Evolutionary conservation across 2,888 invertebrate species (phyloP), one percentile per base, ranked within the genome.

Genomic region (Drosophila borborema): DNA sequence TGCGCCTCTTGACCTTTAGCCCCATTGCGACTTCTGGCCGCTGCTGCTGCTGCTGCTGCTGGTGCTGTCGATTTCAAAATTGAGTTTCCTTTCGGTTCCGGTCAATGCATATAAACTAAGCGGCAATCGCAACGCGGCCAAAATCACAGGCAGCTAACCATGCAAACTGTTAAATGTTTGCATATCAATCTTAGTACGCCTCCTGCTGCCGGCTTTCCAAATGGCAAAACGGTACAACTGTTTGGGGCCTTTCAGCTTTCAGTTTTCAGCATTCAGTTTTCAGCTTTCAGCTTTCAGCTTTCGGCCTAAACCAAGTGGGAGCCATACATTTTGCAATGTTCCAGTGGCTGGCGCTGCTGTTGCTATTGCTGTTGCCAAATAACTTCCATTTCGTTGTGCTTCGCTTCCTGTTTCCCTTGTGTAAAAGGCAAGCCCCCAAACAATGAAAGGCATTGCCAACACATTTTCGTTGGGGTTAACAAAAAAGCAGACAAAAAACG

Each of bases 121-220:
- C 71, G 71, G 70, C 79, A 66, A 56, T 46, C 49, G 59, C 61
- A 34, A 12, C 66, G 58, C 59, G 69, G 41, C 62, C 61, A 66
- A 72, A 87, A 85, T 87, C 86, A 78, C 62, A 58, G 77, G 48
- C 78, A 73, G 74, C 83, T 74, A 85, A 76, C 81, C 76, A 66
- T 74, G 78, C 74, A 77, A 83, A 78, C 84, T 75, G 85, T 74
- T 77, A 81, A 89, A 89, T 86, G 87, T 80, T 77, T 74, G 82
- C 89, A 87, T 80, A 86, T 86, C 87, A 89, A 89, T 89, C 89
- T 83, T 75, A 62, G 53, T 56, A 48, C 58, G 67, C 48, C 59
- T 60, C 74, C 73, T 64, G 55, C 16, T 40, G 34, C 31, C 14
- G 48, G 1, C 31, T n/a, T n/a, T 45, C 12, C 64, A 28, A 20